These are phyloP conservation scores for Solea senegalensis DNA, from an alignment of 2,113 vertebrate genomes.

Conservation along the genomic window DNA sequence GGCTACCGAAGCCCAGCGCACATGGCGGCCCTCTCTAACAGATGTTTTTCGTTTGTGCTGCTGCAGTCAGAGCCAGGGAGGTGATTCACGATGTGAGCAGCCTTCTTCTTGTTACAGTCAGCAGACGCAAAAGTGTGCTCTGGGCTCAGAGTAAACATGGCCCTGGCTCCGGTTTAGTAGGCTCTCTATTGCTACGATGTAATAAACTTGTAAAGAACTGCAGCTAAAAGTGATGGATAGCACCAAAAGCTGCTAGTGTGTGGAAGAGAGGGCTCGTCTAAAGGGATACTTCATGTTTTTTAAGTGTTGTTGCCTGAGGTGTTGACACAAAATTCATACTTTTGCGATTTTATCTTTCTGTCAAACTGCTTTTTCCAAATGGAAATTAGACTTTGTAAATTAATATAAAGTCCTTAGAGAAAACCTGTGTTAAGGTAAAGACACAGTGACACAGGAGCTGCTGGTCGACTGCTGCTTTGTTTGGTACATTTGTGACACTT, in stretches of 20 bases:
- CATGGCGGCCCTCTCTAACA: conserved; percentile 74
- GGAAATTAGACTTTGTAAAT: too few species aligned
- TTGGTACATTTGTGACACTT: too few species aligned
- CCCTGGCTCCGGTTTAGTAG: conserved; percentile 35
- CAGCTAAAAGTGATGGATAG: conserved; percentile 31
- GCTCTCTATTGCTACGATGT: conserved; percentile 37
- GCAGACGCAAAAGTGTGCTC: conserved; percentile 51
- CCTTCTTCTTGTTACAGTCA: conserved; percentile 69
- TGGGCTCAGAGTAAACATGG: conserved; percentile 58
- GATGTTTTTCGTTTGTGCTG: conserved; percentile 83
- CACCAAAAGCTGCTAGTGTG: not conserved
- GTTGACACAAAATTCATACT: too few species aligned
- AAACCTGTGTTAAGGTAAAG: too few species aligned
- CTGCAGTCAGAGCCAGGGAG: conserved; percentile 73
- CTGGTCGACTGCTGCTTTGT: too few species aligned
- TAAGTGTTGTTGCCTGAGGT: too few species aligned
- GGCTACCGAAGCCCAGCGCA: conserved; percentile 72
- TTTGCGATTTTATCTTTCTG: too few species aligned
- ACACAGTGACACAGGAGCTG: too few species aligned
- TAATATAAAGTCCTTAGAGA: too few species aligned
- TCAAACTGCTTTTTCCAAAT: too few species aligned
- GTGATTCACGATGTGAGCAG: conserved; percentile 78
- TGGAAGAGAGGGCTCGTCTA: not conserved
- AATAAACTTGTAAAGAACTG: conserved; percentile 26
- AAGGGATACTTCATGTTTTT: not conserved